Percentiles rank a stretch among this genome's conserved stretches.
phyloP scores from a whole-genome alignment of 2,113 vertebrate genomes.

The Megaceryle maxima region DNA sequence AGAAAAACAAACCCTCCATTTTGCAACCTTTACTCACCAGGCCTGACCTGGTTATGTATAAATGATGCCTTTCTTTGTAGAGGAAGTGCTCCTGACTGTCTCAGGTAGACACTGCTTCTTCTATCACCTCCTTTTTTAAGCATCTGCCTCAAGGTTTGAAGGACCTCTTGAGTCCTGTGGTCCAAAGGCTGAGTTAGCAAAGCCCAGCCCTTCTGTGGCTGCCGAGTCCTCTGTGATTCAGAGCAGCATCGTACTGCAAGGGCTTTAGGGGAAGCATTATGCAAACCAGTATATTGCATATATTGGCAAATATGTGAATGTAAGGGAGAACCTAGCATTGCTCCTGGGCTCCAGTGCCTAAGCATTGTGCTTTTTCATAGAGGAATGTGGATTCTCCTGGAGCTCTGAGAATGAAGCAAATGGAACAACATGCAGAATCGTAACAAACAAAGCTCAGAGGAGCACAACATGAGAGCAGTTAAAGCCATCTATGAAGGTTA shows the following conservation, averaged over 20 bases:
- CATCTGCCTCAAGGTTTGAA: background rate
- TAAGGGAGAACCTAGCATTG: background rate
- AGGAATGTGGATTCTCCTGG: background rate
- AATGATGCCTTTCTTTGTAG: background rate
- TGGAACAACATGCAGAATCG: background rate
- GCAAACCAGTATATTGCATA: background rate
- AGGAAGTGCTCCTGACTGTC: background rate
- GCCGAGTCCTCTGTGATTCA: accelerated
- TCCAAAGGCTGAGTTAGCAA: background rate
- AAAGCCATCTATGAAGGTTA: background rate
- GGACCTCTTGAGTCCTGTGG: background rate
- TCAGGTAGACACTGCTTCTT: background rate
- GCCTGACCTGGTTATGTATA: background rate
- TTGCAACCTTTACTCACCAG: background rate
- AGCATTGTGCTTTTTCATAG: background rate
- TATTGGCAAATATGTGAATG: background rate
- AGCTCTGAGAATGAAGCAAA: background rate
- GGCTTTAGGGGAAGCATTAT: background rate
- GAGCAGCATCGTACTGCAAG: background rate
- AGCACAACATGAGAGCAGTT: background rate
- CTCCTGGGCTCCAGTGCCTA: background rate
- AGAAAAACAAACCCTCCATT: background rate
- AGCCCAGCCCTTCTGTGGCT: background rate
- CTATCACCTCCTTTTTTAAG: background rate
- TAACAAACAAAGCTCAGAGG: background rate